A percentile compares a stretch with the other conserved stretches of the same genome.
phyloP scores from a whole-genome alignment of 2,888 invertebrate genomes.

The Seira ritae region DNA sequence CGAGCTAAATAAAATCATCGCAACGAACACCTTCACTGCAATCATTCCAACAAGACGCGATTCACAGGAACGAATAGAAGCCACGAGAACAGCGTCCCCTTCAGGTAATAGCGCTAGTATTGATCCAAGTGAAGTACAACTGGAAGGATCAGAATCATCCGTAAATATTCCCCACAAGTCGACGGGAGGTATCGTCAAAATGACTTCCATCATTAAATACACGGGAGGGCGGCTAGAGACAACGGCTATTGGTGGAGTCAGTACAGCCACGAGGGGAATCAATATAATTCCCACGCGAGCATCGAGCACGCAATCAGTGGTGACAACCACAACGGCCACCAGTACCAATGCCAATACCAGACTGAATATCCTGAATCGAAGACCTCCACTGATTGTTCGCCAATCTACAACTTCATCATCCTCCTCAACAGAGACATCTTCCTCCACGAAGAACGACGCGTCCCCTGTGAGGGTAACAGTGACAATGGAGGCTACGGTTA shows the following conservation, averaged over 20 bases:
- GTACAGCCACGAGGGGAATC: constrained; percentile 27
- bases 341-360: background rate
- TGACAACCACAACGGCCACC: constrained; percentile 18
- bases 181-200: constrained; percentile 31
- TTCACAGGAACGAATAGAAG: background rate
- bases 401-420: constrained; percentile 31
- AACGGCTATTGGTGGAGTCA: constrained; percentile 43
- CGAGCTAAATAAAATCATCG: constrained; percentile 74
- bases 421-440: constrained; percentile 27
- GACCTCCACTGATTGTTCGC: constrained; percentile 47
- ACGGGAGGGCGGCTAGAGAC: constrained; percentile 69
- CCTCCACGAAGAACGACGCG: constrained; percentile 13
- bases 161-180: constrained; percentile 27
- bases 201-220: constrained; percentile 69
- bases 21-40: constrained; percentile 73
- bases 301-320: constrained; percentile 18
- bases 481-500: constrained; percentile 58
- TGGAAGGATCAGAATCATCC: constrained; percentile 66
- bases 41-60: constrained; percentile 63
- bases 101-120: background rate
- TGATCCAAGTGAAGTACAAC: constrained; percentile 38
- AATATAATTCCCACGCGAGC: constrained; percentile 55
- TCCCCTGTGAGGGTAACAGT: constrained; percentile 48
- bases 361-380: constrained; percentile 21
- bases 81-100: constrained; percentile 31